These are phyloP conservation scores for Pleuronectes platessa DNA, from an alignment of 2,113 vertebrate species.

Conservation along the genomic window DNA sequence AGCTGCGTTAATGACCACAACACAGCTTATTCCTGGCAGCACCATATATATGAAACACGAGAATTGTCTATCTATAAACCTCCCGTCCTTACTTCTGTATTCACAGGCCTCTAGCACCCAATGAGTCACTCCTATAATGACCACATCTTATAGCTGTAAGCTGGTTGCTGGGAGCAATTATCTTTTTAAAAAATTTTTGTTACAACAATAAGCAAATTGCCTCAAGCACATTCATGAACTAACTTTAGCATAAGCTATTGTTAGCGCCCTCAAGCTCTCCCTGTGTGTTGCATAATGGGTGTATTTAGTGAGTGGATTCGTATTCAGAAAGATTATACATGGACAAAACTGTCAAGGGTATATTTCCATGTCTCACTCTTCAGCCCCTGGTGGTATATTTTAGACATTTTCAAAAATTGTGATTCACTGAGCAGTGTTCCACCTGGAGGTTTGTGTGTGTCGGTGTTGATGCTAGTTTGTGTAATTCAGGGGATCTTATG, in stretches of 20 bases:
- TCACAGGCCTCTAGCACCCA: neutral
- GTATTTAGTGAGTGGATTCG: neutral
- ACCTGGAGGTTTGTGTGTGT: neutral
- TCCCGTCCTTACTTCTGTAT: neutral
- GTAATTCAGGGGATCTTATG: neutral
- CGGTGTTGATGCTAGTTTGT: neutral
- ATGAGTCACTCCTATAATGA: neutral
- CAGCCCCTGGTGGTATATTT: neutral
- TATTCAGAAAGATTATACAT: neutral
- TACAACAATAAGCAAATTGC: neutral
- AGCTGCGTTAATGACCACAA: neutral
- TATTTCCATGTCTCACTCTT: conserved; percentile 4
- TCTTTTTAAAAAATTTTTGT: neutral
- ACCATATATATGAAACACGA: neutral
- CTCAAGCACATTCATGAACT: neutral
- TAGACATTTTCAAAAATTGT: neutral
- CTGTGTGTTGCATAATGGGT: neutral
- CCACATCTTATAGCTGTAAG: neutral
- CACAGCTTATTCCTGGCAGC: neutral
- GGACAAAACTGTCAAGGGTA: neutral
- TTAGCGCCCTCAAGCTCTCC: neutral
- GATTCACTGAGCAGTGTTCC: neutral
- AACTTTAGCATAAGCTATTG: neutral
- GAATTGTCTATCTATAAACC: neutral
- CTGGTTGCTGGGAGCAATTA: neutral